Conservation (phyloP, 2,888 invertebrate genomes). For the Ptychoptera albimana region DNA sequence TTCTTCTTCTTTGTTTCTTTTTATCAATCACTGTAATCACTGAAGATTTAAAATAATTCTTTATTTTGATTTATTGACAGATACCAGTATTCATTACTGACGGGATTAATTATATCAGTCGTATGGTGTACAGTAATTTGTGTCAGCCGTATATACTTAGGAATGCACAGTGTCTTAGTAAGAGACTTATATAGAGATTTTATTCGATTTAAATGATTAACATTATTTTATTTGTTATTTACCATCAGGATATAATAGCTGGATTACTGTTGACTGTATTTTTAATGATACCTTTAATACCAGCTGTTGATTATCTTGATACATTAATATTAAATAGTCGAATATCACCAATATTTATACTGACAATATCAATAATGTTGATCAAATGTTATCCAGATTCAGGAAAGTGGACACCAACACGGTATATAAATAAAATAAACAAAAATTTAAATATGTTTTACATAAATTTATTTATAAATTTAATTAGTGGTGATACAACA, state of each 20-base stretch:
- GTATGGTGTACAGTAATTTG: slow-evolving; percentile 65
- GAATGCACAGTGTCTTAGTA: slow-evolving; percentile 85
- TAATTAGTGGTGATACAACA: slow-evolving; percentile 71
- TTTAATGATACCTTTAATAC: slow-evolving; percentile 56
- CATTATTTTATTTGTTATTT: slow-evolving; percentile 5
- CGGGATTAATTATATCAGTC: slow-evolving; percentile 42
- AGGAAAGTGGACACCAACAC: slow-evolving; percentile 79
- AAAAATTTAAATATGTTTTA: too few species aligned
- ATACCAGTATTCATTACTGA: slow-evolving; percentile 51
- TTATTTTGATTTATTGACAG: slow-evolving; percentile 21
- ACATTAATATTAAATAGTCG: slow-evolving; percentile 48
- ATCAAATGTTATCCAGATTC: slow-evolving; percentile 68
- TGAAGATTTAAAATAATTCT: neutral
- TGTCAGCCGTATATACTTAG: slow-evolving; percentile 72
- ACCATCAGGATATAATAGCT: slow-evolving; percentile 62
- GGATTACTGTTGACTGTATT: slow-evolving; percentile 52
- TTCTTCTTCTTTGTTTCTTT: neutral
- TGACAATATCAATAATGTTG: slow-evolving; percentile 46
- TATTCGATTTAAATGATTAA: neutral
- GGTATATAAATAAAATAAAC: slow-evolving; percentile 33
- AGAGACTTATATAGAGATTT: slow-evolving; percentile 20
- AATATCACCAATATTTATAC: slow-evolving; percentile 45
- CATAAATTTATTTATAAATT: too few species aligned
- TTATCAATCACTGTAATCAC: neutral
- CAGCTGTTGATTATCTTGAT: slow-evolving; percentile 58